Conservation (phyloP, 2,797 vertebrate genomes). For the Sciurus vulgaris region DNA sequence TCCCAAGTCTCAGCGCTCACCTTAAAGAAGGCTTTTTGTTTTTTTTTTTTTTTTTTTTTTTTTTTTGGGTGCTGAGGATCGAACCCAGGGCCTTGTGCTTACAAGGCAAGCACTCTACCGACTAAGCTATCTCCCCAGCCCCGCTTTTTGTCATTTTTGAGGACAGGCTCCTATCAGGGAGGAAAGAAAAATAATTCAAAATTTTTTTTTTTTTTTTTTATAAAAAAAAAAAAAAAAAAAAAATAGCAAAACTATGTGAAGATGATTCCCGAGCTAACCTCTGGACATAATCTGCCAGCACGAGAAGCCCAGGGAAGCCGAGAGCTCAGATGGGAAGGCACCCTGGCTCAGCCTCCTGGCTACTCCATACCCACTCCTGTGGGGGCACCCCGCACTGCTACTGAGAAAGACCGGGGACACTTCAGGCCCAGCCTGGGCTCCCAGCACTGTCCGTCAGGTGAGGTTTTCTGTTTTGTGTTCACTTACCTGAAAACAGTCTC, state of each 20-base stretch:
- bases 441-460: not conserved
- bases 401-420: not conserved
- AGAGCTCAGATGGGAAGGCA: not conserved
- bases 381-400: not conserved
- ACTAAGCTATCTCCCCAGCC: too few species aligned
- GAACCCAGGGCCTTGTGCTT: too few species aligned
- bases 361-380: not conserved
- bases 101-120: too few species aligned
- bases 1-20: not conserved
- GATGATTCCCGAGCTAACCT: not conserved
- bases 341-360: not conserved
- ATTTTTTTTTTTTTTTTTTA: conserved; percentile 1
- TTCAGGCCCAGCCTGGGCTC: not conserved
- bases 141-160: not conserved
- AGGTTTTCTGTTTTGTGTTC: not conserved
- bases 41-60: not conserved
- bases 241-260: not conserved
- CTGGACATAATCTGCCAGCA: too few species aligned
- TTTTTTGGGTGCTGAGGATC: not conserved
- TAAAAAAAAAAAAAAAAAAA: not conserved
- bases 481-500: not conserved
- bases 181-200: conserved; percentile 13
- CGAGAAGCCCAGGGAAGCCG: too few species aligned
- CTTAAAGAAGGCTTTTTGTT: not conserved
- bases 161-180: not conserved